phyloP scores from a whole-genome alignment of 2,888 invertebrate species.

The Zhuqinia jingwanae region DNA sequence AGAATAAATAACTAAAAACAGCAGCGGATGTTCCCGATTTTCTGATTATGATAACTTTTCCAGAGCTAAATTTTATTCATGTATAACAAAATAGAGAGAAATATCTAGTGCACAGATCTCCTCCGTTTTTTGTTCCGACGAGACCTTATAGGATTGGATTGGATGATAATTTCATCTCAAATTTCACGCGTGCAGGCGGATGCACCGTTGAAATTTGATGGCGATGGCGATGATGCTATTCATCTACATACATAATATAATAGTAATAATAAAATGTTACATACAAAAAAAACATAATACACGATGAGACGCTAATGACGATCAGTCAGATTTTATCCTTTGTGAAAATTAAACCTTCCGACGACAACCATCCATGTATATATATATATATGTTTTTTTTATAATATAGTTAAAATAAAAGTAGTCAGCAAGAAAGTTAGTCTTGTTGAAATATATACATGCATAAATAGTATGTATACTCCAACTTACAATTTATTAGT shows the following conservation, averaged over 20 bases:
- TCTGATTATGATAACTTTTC: constrained; percentile 65
- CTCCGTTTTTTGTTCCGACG: constrained; percentile 9
- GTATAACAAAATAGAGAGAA: constrained; percentile 43
- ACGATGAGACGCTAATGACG: constrained; percentile 49
- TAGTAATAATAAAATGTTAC: too few relatives aligned
- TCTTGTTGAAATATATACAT: constrained; percentile 8
- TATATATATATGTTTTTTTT: background rate
- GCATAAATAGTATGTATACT: too few relatives aligned
- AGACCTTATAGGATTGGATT: background rate
- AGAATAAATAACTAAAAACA: constrained; percentile 33
- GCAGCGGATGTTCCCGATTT: constrained; percentile 69
- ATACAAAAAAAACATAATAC: constrained; percentile 24
- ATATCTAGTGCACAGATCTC: constrained; percentile 41
- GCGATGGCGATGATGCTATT: too few relatives aligned
- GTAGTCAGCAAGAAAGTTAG: constrained; percentile 28
- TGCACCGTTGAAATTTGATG: constrained; percentile 58
- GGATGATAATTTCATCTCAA: constrained; percentile 57
- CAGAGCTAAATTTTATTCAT: constrained; percentile 50
- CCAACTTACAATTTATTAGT: background rate
- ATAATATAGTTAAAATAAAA: background rate
- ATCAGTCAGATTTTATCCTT: constrained; percentile 50
- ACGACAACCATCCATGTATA: too few relatives aligned
- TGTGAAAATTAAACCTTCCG: constrained; percentile 68
- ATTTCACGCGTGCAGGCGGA: constrained; percentile 70
- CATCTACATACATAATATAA: constrained; percentile 8